These are phyloP conservation scores for Aphrocallistes beatrix DNA, from an alignment of 37 sponge, comb jelly and placozoan genomes.

Conservation along the genomic window DNA sequence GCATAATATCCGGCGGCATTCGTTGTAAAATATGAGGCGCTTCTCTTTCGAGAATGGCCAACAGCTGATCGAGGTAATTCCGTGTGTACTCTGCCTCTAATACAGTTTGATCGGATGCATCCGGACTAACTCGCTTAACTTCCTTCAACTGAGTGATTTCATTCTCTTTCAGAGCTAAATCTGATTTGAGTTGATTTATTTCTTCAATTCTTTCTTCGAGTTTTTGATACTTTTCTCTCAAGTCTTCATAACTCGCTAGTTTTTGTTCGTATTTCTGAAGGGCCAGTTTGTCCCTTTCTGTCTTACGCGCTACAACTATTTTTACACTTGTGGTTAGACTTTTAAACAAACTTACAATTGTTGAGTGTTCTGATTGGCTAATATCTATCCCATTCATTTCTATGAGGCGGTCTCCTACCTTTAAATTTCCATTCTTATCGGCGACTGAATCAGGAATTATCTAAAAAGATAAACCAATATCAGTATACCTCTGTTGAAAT, in stretches of 20 bases:
- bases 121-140: not conserved
- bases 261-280: not conserved
- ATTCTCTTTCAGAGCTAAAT: not conserved
- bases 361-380: not conserved
- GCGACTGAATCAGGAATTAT: slow-evolving; percentile 11
- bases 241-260: not conserved
- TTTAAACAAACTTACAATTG: not conserved
- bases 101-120: not conserved
- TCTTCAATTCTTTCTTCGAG: not conserved
- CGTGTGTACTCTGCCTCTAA: slow-evolving; percentile 1
- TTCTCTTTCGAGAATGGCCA: not conserved
- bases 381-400: not conserved
- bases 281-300: not conserved
- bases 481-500: not conserved
- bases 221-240: not conserved
- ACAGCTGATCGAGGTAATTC: not conserved
- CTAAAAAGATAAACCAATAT: not conserved
- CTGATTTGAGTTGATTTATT: not conserved
- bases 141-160: not conserved
- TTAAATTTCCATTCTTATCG: not conserved
- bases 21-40: not conserved
- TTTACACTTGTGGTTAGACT: slow-evolving; percentile 15
- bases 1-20: not conserved
- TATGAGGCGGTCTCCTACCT: not conserved
- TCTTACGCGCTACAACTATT: slow-evolving; percentile 8